These are phyloP conservation scores for Phacellophora camtschatica DNA, from an alignment of 30 jellyfish, hydroid and myxozoan species.

Conservation along the genomic window DNA sequence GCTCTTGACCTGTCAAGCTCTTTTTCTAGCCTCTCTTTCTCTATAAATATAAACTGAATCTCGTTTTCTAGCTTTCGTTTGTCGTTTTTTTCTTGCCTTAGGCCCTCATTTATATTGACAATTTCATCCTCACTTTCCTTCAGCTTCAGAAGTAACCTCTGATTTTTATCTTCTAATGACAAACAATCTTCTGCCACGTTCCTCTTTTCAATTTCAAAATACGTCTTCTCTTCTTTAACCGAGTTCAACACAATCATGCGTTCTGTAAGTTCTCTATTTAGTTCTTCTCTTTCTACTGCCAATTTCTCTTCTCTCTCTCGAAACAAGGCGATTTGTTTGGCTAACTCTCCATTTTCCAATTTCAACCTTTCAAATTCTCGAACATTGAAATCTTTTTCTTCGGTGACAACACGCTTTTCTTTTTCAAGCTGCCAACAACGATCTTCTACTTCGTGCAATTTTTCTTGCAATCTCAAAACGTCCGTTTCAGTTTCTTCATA, in stretches of 20 bases:
- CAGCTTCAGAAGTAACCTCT: not conserved
- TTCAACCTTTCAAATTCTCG: slow-evolving; percentile 18
- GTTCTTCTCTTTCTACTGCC: slow-evolving; percentile 11
- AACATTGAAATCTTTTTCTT: not conserved
- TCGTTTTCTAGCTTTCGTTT: slow-evolving; percentile 8
- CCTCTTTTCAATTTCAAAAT: slow-evolving; percentile 1
- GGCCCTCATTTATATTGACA: not conserved
- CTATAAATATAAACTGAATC: not conserved
- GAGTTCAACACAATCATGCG: not conserved
- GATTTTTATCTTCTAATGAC: not conserved
- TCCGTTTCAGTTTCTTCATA: slow-evolving; percentile 21
- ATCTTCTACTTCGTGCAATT: slow-evolving; percentile 22
- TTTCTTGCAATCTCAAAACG: slow-evolving; percentile 30
- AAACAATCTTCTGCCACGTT: not conserved
- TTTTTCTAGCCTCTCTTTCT: slow-evolving; percentile 1
- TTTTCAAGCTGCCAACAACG: slow-evolving; percentile 28
- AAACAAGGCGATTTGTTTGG: not conserved
- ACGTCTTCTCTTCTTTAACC: slow-evolving; percentile 10
- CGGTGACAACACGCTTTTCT: slow-evolving; percentile 13
- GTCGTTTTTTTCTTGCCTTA: slow-evolving; percentile 2
- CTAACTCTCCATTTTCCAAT: slow-evolving; percentile 8
- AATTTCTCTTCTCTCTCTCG: slow-evolving; percentile 11
- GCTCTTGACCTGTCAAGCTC: slow-evolving; percentile 18
- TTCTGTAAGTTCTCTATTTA: slow-evolving; percentile 15
- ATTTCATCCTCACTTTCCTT: slow-evolving; percentile 17